These are phyloP conservation scores for Oligia latruncula DNA, from an alignment of 2,888 invertebrate genomes.

Conservation along the genomic window DNA sequence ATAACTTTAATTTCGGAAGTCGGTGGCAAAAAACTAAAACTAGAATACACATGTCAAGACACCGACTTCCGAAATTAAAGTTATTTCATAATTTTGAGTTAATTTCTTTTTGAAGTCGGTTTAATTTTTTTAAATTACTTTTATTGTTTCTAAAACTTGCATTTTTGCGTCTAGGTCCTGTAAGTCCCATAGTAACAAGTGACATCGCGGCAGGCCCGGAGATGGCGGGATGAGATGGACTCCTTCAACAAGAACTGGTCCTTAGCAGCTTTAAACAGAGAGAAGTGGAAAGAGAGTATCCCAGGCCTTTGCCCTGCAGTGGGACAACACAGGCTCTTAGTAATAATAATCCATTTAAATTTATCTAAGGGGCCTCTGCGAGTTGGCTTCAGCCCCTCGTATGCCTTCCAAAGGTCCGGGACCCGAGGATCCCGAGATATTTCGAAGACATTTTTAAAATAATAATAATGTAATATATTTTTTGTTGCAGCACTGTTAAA, in stretches of 20 bases:
- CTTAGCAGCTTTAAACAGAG: too few species aligned
- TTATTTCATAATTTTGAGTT: too few species aligned
- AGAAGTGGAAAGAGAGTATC: too few species aligned
- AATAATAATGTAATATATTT: background rate
- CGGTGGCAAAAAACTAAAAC: too few species aligned
- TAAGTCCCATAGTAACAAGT: background rate
- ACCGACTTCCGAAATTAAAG: too few species aligned
- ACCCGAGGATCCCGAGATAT: background rate
- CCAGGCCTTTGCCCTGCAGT: too few species aligned
- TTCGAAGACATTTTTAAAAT: background rate
- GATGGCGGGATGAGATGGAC: background rate
- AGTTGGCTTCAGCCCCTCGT: background rate
- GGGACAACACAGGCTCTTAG: background rate
- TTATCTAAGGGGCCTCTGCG: background rate
- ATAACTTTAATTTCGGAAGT: too few species aligned
- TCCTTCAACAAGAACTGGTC: background rate
- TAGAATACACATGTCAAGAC: too few species aligned
- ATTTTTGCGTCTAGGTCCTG: too few species aligned
- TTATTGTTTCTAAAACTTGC: too few species aligned
- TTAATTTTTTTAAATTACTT: too few species aligned
- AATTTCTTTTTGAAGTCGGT: too few species aligned
- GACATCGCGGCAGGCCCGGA: background rate
- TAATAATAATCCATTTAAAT: background rate
- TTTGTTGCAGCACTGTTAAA: conserved; percentile 79
- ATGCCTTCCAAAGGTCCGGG: background rate